Base-by-base conservation (phyloP, 2,797 vertebrate genomes). In the Poeciliopsis turneri region DNA sequence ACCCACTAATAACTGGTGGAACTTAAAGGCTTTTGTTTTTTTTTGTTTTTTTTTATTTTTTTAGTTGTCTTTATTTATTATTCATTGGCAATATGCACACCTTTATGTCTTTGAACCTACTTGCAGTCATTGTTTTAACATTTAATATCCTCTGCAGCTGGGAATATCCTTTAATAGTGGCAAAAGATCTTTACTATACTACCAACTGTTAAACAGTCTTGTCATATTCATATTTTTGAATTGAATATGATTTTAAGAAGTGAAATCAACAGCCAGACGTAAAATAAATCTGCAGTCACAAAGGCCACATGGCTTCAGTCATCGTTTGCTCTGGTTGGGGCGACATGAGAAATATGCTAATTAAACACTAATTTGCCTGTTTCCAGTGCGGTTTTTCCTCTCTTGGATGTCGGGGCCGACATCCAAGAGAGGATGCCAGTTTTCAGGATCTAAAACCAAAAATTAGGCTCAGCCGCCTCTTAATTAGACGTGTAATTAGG, bases 311-410 rank as follows among this genome's bases (percentile, higher is more conserved):
- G 78, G 77, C 75, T 74, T 86, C 79, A 81, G 72, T 82, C 45
- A 75, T 51, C 76, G 82, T 81, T 82, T 25, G 46, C 77, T 82
- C 77, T 30, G 46, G 72, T 70, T 70, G 55, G 82, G 84, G 84
- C 43, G 75, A 89, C 88, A 88, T 89, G 87, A 88, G 78, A 90
- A 89, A 94, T 80, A 93, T 83, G 28, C 86, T 87, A 93, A 93
- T 90, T 82, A 92, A 90, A 84, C 82, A 71, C 87, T 92, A 92
- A 93, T 90, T 92, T 77, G 82, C 84, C 59, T 30, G 80, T 86
- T 90, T 92, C 90, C 80, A 47, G 78, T 33, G 53, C 76, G 79
- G 85, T 86, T 86, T 90, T 71, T 83, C 47, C 49, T 77, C 77
- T 72, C 61, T 75, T 5, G 33, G 43, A 55, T 74, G 1, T 80